Base-by-base conservation (phyloP, 2,888 invertebrate genomes). In the Agrypnus murinus region DNA sequence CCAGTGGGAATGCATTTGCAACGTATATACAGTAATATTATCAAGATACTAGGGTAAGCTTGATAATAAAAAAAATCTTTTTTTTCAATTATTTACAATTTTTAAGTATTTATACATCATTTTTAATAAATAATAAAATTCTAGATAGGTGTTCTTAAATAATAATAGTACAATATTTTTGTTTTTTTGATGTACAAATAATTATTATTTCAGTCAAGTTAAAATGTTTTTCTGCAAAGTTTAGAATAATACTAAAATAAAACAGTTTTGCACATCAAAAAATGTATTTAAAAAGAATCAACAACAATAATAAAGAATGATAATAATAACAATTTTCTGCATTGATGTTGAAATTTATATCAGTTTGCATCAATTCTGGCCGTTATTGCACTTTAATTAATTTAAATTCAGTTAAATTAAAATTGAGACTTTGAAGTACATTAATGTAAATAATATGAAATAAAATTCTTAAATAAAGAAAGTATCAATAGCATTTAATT, bases 1-100 rank as follows among this genome's bases (percentile, higher is more conserved):
- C 77, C 76, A 79, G 77, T 80, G 83, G 84, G 84, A 84, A 84
- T 84, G 84, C 80, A 77, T 82, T 25, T 79, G 79, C 69, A 81
- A 82, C 79, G 78, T 81, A 79, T 80, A 79, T 81, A 81, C 81
- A 81, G 5, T 69, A 78, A 75, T 78, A 59, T 66, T 75, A 76
- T 75, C 74, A 74, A 76, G 67, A 66, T 59, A 50, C 25, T 64
- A 25, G 46, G 38, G 57, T 48, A 70, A 55, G 45, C 60, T 60
- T 66, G 70, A 67, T 70, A 76, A 73, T 67, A 71, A 73, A 74
- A 73, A 25, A 77, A 73, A 63, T 55, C 65, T 72, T 65, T 67
- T 25, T 25, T 25, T 25, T 25, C 25, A 25, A 25, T 25, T 79
- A 78, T 79, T 74, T 78, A 79, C 78, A 79, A 25, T 25, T 73